Conservation (phyloP, 2,888 invertebrate species). For the Seladonia tumulorum region DNA sequence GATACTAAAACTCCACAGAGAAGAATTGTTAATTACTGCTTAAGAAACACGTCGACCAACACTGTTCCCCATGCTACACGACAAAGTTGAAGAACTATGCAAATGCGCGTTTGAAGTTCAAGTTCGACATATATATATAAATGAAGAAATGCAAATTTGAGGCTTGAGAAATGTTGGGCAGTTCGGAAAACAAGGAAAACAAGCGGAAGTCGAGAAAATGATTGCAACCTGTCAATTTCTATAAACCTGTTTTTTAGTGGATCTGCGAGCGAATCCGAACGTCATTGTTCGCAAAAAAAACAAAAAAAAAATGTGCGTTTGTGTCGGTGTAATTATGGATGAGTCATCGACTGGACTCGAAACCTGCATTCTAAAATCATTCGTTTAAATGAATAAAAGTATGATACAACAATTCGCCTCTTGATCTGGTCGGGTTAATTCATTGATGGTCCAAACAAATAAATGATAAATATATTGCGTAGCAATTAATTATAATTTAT, state of each 20-base stretch:
- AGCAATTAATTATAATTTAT: too few species aligned
- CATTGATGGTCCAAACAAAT: neutral
- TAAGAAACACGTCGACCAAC: neutral
- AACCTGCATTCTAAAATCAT: neutral
- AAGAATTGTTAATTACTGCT: neutral
- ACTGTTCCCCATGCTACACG: neutral
- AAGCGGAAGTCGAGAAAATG: neutral
- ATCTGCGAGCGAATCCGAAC: neutral
- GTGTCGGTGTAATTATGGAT: neutral
- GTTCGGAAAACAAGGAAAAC: neutral
- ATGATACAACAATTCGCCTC: neutral
- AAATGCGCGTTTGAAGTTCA: neutral
- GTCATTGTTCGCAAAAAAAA: neutral
- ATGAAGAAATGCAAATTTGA: neutral
- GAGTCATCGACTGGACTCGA: neutral
- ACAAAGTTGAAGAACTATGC: neutral
- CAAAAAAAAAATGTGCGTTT: constrained; percentile 1
- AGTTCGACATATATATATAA: neutral
- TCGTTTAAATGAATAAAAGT: neutral
- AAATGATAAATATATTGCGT: neutral
- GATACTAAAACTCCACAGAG: neutral
- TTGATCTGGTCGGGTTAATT: neutral
- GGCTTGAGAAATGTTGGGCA: neutral
- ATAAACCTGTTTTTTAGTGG: neutral
- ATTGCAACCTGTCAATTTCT: constrained; percentile 8